Percentiles rank a stretch among this genome's conserved stretches.
Evolutionary conservation across 2,888 invertebrate species (phyloP).

Genomic region (Machimus atricapillus): DNA sequence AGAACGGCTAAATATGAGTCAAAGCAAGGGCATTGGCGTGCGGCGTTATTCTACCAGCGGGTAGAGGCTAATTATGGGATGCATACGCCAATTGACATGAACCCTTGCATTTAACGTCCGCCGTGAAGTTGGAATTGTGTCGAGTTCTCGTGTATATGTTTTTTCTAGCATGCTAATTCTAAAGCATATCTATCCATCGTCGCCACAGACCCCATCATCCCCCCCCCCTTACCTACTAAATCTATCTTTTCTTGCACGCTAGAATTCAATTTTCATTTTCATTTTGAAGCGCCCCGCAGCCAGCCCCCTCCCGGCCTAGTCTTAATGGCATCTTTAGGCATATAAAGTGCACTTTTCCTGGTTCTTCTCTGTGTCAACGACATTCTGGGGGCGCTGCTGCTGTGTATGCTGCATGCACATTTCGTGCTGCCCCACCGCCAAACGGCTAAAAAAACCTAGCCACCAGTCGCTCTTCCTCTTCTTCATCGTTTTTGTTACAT

Average conservation of each 20-base stretch:
- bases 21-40: background rate
- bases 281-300: background rate
- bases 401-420: slow-evolving; percentile 10
- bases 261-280: slow-evolving; percentile 33
- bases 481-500: slow-evolving; percentile 6
- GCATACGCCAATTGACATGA: background rate
- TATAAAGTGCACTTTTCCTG: slow-evolving; percentile 29
- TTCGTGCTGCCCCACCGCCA: background rate
- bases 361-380: slow-evolving; percentile 36
- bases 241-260: background rate
- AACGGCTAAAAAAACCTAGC: background rate
- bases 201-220: background rate
- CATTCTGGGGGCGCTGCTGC: background rate
- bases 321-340: slow-evolving; percentile 21
- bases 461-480: background rate
- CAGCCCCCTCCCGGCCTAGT: background rate
- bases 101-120: background rate
- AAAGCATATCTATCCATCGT: background rate
- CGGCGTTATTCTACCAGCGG: background rate
- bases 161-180: background rate
- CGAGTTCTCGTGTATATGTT: background rate
- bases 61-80: background rate
- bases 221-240: background rate
- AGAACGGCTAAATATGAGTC: background rate
- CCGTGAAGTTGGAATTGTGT: background rate